Conservation (phyloP, 2,113 vertebrate species). For the Vulpes ferrilata region DNA sequence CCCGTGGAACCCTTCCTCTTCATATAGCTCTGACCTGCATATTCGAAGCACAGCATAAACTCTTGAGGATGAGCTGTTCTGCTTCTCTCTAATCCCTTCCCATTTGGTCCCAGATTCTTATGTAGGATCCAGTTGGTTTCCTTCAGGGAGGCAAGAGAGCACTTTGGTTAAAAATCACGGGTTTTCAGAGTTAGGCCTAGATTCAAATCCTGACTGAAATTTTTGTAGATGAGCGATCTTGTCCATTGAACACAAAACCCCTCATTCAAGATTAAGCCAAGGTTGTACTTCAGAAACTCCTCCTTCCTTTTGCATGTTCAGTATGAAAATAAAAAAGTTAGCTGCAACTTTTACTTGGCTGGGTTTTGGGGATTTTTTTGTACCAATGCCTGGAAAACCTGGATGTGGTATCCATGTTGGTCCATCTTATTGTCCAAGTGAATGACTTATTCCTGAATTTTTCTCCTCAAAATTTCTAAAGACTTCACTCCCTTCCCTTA, state of each 20-base stretch:
- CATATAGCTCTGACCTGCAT: too few species aligned
- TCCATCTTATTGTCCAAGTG: neutral
- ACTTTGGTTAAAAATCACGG: neutral
- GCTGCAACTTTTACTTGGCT: neutral
- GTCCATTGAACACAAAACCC: neutral
- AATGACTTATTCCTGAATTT: neutral
- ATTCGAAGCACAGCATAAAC: neutral
- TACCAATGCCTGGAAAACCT: neutral
- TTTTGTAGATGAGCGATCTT: neutral
- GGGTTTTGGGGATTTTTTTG: neutral
- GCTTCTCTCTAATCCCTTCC: accelerated
- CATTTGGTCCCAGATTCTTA: too few species aligned
- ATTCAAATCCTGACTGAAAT: neutral
- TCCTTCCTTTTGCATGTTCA: neutral
- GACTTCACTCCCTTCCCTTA: neutral
- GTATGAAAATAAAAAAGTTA: neutral
- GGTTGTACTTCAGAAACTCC: neutral
- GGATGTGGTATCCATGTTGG: neutral
- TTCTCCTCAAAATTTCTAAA: neutral
- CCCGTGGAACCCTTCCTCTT: neutral
- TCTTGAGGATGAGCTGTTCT: accelerated
- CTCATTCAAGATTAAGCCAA: neutral
- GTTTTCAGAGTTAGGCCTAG: neutral
- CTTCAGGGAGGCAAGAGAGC: neutral
- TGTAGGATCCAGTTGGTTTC: neutral